Conservation (phyloP, 2,888 invertebrate genomes). For the Oeneis ivallda region DNA sequence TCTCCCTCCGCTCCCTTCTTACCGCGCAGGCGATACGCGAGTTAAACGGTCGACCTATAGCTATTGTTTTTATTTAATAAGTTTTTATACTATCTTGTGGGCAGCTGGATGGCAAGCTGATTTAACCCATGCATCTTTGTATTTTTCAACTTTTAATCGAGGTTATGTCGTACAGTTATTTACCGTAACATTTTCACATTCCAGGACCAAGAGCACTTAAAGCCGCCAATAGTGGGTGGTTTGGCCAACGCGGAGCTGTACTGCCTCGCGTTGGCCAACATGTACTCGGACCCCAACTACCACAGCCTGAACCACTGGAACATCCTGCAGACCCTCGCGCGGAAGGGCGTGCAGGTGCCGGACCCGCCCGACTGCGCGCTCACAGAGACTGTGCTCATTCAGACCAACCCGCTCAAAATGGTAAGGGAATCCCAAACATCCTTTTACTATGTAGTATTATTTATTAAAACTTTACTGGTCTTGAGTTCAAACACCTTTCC, state of each 20-base stretch:
- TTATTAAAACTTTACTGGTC: too few relatives aligned
- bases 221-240: constrained; percentile 94
- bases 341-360: constrained; percentile 93
- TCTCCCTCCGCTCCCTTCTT: too few relatives aligned
- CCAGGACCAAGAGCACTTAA: constrained; percentile 95
- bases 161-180: background rate
- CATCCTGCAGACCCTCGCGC: constrained; percentile 94
- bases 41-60: too few relatives aligned
- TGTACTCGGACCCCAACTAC: constrained; percentile 98
- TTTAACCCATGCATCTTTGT: too few relatives aligned
- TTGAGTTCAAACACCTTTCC: too few relatives aligned
- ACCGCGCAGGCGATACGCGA: too few relatives aligned
- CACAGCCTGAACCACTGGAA: constrained; percentile 97
- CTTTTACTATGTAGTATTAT: too few relatives aligned
- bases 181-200: constrained; percentile 47
- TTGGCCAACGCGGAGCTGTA: constrained; percentile 97
- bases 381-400: constrained; percentile 97
- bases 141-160: background rate
- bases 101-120: too few relatives aligned
- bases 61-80: too few relatives aligned
- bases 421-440: constrained; percentile 70
- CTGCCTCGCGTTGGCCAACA: constrained; percentile 95
- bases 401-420: constrained; percentile 96
- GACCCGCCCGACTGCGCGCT: constrained; percentile 93
- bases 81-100: too few relatives aligned